Conservation (phyloP, 2,113 vertebrate genomes). For the Rhabdornis inornatus region DNA sequence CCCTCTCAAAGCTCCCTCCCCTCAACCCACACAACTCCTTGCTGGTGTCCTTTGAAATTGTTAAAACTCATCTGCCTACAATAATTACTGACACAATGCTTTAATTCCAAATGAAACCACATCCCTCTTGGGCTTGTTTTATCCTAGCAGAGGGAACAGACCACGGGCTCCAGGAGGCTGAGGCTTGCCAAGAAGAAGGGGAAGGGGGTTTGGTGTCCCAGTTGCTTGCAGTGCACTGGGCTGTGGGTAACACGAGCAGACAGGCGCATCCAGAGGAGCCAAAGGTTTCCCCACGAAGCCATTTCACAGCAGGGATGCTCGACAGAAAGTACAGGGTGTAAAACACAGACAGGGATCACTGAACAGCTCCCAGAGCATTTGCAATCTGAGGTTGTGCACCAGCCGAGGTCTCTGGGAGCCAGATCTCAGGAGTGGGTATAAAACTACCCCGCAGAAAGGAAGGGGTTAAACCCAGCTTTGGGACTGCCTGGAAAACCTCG, state of each 20-base stretch:
- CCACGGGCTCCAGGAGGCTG: neutral
- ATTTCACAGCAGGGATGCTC: neutral
- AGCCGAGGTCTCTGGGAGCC: neutral
- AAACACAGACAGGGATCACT: neutral
- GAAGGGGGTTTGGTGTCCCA: neutral
- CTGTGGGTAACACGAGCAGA: neutral
- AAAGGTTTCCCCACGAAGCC: neutral
- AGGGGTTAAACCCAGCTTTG: neutral
- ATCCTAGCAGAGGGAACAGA: neutral
- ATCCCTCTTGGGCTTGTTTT: neutral
- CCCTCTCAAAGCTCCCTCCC: neutral
- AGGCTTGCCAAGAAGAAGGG: neutral
- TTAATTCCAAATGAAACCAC: neutral
- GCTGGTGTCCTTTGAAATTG: neutral
- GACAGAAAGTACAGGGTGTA: neutral
- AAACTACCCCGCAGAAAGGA: neutral
- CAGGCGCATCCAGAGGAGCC: neutral
- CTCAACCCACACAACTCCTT: neutral
- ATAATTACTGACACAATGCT: neutral
- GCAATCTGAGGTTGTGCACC: neutral
- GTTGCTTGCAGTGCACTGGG: neutral
- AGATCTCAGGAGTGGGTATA: neutral
- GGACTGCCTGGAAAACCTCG: neutral
- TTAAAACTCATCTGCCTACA: constrained; percentile 8
- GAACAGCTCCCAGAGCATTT: neutral